Percentiles rank a stretch among this genome's conserved stretches.
phyloP scores from a whole-genome alignment of 2,888 invertebrate species.

The Parnassius mnemosyne region DNA sequence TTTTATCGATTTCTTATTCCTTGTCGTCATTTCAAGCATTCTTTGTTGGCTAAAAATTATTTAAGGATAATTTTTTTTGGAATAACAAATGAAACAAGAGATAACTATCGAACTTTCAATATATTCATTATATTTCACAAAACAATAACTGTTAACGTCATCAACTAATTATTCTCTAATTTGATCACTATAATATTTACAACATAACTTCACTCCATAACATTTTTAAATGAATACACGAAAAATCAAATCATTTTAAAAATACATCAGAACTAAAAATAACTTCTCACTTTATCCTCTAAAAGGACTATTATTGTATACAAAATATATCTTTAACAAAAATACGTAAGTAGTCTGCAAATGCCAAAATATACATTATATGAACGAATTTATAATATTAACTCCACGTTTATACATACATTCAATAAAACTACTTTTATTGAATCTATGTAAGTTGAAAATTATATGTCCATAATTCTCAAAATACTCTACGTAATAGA shows the following conservation, averaged over 20 bases:
- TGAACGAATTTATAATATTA: constrained; percentile 29
- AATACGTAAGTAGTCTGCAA: constrained; percentile 18
- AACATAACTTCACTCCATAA: constrained; percentile 39
- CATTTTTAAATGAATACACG: constrained; percentile 25
- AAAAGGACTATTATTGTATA: constrained; percentile 13
- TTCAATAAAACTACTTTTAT: neutral
- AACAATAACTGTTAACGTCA: constrained; percentile 72
- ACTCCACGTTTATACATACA: constrained; percentile 4
- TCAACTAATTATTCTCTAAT: constrained; percentile 55
- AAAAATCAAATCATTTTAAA: constrained; percentile 24
- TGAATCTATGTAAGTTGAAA: neutral
- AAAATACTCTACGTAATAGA: too few species aligned
- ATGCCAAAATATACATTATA: constrained; percentile 58
- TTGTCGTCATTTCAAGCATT: too few species aligned
- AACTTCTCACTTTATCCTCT: neutral
- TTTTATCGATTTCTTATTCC: too few species aligned
- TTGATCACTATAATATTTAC: constrained; percentile 65
- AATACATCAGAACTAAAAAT: constrained; percentile 11
- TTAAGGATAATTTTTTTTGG: too few species aligned
- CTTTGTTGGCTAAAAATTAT: too few species aligned
- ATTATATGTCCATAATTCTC: neutral
- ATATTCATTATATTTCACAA: constrained; percentile 75
- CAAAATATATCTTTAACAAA: constrained; percentile 13
- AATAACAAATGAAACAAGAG: constrained; percentile 41
- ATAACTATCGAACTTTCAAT: constrained; percentile 69